Evolutionary conservation across 2,797 vertebrate species (phyloP), one percentile per base, ranked within the genome.

Genomic region (Amblyopsis hoosieri): DNA sequence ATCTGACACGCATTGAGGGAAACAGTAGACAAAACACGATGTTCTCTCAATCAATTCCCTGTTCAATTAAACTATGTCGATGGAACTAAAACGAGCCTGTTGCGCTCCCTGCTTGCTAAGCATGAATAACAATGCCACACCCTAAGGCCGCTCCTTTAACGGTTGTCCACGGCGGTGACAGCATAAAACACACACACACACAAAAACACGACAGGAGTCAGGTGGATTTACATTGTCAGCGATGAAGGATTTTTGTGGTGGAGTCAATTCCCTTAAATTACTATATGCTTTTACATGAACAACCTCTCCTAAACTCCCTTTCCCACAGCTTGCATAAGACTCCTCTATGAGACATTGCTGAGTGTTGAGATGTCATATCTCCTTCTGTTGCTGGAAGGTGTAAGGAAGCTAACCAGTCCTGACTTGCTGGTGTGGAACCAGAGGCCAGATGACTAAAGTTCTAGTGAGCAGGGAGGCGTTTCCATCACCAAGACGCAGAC

Each of bases 401-500:
- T 17, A 47, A 51, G 53, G 64, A 42, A 73, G 54, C 75, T 73
- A 87, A 87, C 84, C 5, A 85, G 89, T 82, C 78, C 80, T 82
- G 86, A 89, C 88, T 88, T 49, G 81, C 54, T 59, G 78, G 81
- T 84, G 72, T 84, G 82, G 54, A 47, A 87, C 87, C 84, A 45
- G 80, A 61, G 84, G 85, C 78, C 75, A 67, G 80, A 81, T 90
- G 87, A 90, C 83, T 88, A 90, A 90, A 84, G 76, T 73, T 88
- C 65, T 66, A 84, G 78, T 79, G 81, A 79, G 73, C 69, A 72
- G 68, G 71, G 79, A 81, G 73, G 77, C 78, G 75, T 9, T 78
- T 80, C 64, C 60, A 68, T 81, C 68, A 78, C 69, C 9, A 72
- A 71, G 54, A 75, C 12, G 2, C 50, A 23, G 57, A 75, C 80